Percentiles rank a stretch among this genome's conserved stretches.
Conservation (phyloP, 2,888 invertebrate genomes). For the Tridacna crocea region DNA sequence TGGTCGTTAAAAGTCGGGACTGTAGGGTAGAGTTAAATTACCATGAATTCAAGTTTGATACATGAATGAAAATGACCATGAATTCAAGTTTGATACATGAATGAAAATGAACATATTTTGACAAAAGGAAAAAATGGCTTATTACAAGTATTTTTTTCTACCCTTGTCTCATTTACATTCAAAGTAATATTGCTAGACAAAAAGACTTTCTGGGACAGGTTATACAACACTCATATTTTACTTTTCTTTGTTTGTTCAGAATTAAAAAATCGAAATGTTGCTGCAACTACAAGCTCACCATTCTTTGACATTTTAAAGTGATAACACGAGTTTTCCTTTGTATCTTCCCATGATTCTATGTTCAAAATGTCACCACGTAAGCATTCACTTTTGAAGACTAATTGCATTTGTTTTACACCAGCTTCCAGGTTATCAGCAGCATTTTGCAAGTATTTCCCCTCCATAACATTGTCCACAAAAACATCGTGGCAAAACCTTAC, state of each 20-base stretch:
- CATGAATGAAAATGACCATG: too few relatives aligned
- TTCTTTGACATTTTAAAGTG: conserved; percentile 46
- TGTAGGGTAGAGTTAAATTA: too few relatives aligned
- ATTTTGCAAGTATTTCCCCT: conserved; percentile 18
- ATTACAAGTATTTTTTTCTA: too few relatives aligned
- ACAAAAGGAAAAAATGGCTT: too few relatives aligned
- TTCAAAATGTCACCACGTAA: conserved; percentile 47
- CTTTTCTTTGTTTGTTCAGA: neutral
- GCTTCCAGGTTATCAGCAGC: conserved; percentile 14
- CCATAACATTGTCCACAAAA: conserved; percentile 43
- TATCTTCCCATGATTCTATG: conserved; percentile 48
- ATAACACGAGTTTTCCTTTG: conserved; percentile 19
- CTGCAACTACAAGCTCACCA: neutral
- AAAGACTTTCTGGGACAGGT: too few relatives aligned
- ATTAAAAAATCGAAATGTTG: conserved; percentile 16
- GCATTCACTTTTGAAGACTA: conserved; percentile 42
- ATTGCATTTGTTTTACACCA: conserved; percentile 41
- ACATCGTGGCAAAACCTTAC: conserved; percentile 38
- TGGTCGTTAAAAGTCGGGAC: too few relatives aligned
- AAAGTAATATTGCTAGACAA: too few relatives aligned
- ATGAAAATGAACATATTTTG: too few relatives aligned
- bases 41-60: too few relatives aligned
- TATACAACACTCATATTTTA: neutral
- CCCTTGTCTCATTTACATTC: too few relatives aligned
- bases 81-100: too few relatives aligned